Conservation (phyloP, 2,113 vertebrate genomes). For the Edolisoma coerulescens region DNA sequence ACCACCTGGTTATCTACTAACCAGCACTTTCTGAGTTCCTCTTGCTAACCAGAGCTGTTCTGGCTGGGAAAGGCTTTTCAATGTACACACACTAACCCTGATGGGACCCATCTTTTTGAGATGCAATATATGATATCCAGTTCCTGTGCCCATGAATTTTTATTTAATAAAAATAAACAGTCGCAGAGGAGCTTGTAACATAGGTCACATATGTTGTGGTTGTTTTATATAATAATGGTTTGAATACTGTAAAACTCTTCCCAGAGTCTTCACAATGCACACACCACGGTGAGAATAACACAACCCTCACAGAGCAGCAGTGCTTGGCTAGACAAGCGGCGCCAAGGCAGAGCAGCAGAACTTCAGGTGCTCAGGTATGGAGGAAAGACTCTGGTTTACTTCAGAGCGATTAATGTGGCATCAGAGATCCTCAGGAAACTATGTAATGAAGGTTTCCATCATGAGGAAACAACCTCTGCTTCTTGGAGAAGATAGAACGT, state of each 20-base stretch:
- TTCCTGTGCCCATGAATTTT: neutral
- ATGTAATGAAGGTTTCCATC: neutral
- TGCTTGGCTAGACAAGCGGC: neutral
- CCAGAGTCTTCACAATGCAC: neutral
- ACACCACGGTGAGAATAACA: neutral
- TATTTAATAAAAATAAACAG: neutral
- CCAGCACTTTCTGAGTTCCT: neutral
- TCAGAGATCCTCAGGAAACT: neutral
- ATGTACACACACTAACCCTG: rapidly evolving
- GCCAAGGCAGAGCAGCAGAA: neutral
- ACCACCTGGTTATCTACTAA: neutral
- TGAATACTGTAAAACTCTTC: neutral
- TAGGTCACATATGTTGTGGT: neutral
- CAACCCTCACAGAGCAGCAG: neutral
- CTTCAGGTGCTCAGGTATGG: neutral
- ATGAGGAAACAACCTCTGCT: neutral
- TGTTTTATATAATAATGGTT: neutral
- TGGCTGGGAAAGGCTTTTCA: neutral
- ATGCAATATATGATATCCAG: neutral
- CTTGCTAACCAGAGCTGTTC: neutral
- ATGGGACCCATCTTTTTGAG: neutral
- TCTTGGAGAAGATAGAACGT: neutral
- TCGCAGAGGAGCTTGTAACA: neutral
- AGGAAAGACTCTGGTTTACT: neutral
- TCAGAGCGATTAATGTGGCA: neutral